These are phyloP conservation scores for Oligia fasciuncula DNA, from an alignment of 2,888 invertebrate species.

Conservation along the genomic window DNA sequence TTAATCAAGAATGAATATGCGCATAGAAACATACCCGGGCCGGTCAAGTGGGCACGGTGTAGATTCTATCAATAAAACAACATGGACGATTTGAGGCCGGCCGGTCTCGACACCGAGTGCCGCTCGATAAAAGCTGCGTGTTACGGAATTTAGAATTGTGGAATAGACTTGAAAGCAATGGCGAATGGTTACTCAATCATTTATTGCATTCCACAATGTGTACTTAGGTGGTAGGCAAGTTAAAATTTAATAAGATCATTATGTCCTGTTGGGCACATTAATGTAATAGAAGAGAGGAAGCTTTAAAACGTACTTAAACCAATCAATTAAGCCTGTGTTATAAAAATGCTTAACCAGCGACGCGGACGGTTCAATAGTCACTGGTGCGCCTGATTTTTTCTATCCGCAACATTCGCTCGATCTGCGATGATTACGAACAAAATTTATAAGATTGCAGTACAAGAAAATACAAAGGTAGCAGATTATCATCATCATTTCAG, in stretches of 20 bases:
- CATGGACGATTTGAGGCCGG: slow-evolving; percentile 72
- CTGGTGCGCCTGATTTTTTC: neutral
- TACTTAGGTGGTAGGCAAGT: neutral
- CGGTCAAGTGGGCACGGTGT: slow-evolving; percentile 42
- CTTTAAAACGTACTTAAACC: neutral
- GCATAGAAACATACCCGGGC: slow-evolving; percentile 35
- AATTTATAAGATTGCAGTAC: neutral
- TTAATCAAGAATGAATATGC: slow-evolving; percentile 49
- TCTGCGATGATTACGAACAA: neutral
- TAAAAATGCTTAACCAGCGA: neutral
- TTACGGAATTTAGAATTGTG: slow-evolving; percentile 50
- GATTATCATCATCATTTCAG: too few species aligned
- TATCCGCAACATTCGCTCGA: neutral
- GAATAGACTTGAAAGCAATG: slow-evolving; percentile 48
- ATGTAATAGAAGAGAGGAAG: neutral
- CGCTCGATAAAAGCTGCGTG: slow-evolving; percentile 69
- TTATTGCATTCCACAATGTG: neutral
- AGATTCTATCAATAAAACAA: slow-evolving; percentile 73
- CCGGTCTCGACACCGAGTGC: slow-evolving; percentile 64
- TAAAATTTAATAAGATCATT: neutral
- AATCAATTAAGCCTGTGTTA: too few species aligned
- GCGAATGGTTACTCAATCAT: too few species aligned
- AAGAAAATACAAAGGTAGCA: neutral
- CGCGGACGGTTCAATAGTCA: neutral
- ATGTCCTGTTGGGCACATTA: neutral